Base-by-base conservation (phyloP, 2,888 invertebrate species). In the Xanthorhoe spadicearia region DNA sequence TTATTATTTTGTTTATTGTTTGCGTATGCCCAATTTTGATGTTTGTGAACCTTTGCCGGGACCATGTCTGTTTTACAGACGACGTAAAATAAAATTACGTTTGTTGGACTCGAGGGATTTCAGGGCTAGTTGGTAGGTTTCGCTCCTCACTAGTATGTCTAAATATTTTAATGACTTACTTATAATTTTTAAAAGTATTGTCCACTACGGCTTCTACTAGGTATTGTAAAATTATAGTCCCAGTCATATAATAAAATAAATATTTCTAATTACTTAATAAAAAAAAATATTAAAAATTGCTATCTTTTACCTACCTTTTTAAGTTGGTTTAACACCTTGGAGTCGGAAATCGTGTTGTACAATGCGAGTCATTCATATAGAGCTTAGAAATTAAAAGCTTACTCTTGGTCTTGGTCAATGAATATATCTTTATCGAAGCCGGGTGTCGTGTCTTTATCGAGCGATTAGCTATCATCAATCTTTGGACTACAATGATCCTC, bases 1-100 rank as follows among this genome's bases (percentile, higher is more conserved):
- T 89, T 89, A 89, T 86, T 83, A 86, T 84, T 48, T 85, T 88
- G 86, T 85, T 85, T 82, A 84, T 81, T 87, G 83, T 86, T 88
- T 88, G 82, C 77, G 63, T 77, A 71, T 78, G 81, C 79, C 84
- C 87, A 89, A 88, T 88, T 89, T 86, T 82, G 84, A 83, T 87
- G 86, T 88, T 88, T 85, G 83, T 73, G 74, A 77, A 81, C 79
- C 81, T 77, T 68, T 64, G 79, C 77, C 68, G 65, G 70, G 74
- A 71, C 57, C 48, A 48, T 56, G 62, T 63, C 52, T 64, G 43
- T 64, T 68, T 60, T 61, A 52, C 55, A 64, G 52, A 66, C 64
- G 66, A 55, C 54, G 23, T 28, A 55, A 68, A 61, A 61, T 50
- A 56, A 51, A 66, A 67, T 68, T 61, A 63, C 10, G 35, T 38